Evolutionary conservation across 2,888 invertebrate species (phyloP), one percentile per base, ranked within the genome.

Genomic region (Nomada goodeniana): DNA sequence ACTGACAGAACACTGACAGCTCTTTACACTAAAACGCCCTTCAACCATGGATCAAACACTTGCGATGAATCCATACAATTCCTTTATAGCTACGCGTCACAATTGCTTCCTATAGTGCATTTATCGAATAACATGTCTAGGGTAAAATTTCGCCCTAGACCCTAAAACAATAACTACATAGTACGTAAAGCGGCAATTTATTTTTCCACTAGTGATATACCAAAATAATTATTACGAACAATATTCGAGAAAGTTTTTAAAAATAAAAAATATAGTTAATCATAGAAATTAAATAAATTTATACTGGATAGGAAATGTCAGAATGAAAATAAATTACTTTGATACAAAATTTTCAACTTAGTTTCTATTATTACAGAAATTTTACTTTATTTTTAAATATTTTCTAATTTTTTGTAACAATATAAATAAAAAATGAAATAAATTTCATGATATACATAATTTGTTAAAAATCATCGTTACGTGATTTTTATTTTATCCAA

Each of bases 1-100:
- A 44, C 18, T 82, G 75, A 82, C 75, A 79, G 78, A 5, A 72
- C 79, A 83, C 75, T 80, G 83, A 84, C 80, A 83, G 69, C 29
- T 76, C 29, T 26, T 18, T 13, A 42, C 53, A 29, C 74, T 68
- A 76, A 84, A 83, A 84, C 83, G 83, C 83, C 83, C 83, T 80
- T 60, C 72, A 75, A 64, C 69, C 83, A 76, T 74, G 29, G 68
- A 75, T 67, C 63, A 73, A 55, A 72, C 23, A 52, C 20, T 55
- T 29, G 18, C 68, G 55, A 61, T 36, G 55, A 57, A 68, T 70
- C 29, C 42, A 76, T 69, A 68, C 50, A n/a, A 42, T 57, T n/a
- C 64, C 15, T 29, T 42, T 15, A 10, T 55, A 5, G 1, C 26
- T 60, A 23, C 36, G 52, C 64, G 9, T 57, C 13, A 15, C 65